Evolutionary conservation across 2,797 vertebrate genomes (phyloP).

Genomic region (Phylloscopus collybita): DNA sequence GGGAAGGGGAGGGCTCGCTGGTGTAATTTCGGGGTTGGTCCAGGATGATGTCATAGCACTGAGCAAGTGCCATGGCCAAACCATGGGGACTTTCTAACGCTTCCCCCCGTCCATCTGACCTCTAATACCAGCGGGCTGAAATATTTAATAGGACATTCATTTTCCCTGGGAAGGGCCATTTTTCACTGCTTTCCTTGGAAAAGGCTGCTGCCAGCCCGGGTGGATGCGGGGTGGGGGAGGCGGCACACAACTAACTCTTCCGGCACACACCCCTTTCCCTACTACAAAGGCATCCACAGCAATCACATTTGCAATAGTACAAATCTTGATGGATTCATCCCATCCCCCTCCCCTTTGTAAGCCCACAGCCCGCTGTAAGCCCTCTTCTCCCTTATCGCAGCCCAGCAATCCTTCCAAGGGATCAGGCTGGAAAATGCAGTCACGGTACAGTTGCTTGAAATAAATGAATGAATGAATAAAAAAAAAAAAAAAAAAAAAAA

Average conservation of each 20-base stretch:
- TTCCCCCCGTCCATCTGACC: slow-evolving; percentile 73
- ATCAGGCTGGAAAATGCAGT: slow-evolving; percentile 68
- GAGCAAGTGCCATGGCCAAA: slow-evolving; percentile 74
- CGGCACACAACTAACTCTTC: slow-evolving; percentile 78
- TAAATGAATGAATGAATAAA: slow-evolving; percentile 75
- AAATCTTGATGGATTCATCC: slow-evolving; percentile 74
- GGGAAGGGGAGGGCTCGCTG: slow-evolving; percentile 61
- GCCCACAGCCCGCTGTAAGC: slow-evolving; percentile 47
- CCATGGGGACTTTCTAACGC: slow-evolving; percentile 66
- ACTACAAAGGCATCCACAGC: slow-evolving; percentile 85
- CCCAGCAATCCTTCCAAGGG: slow-evolving; percentile 62
- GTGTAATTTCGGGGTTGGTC: slow-evolving; percentile 80
- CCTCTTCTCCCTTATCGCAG: slow-evolving; percentile 39
- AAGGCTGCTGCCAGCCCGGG: neutral
- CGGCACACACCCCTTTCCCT: slow-evolving; percentile 83
- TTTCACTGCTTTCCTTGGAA: neutral
- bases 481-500: neutral
- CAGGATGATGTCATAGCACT: slow-evolving; percentile 81
- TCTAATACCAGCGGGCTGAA: slow-evolving; percentile 63
- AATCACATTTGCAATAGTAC: slow-evolving; percentile 83
- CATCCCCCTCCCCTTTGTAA: slow-evolving; percentile 59
- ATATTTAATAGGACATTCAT: slow-evolving; percentile 41
- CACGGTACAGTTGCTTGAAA: slow-evolving; percentile 67
- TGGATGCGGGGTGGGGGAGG: slow-evolving; percentile 64
- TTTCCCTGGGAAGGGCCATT: slow-evolving; percentile 36